A percentile compares a stretch with the other conserved stretches of the same genome.
These are phyloP conservation scores for Synergus laeviventris DNA, from an alignment of 2,888 invertebrate species.

Conservation along the genomic window DNA sequence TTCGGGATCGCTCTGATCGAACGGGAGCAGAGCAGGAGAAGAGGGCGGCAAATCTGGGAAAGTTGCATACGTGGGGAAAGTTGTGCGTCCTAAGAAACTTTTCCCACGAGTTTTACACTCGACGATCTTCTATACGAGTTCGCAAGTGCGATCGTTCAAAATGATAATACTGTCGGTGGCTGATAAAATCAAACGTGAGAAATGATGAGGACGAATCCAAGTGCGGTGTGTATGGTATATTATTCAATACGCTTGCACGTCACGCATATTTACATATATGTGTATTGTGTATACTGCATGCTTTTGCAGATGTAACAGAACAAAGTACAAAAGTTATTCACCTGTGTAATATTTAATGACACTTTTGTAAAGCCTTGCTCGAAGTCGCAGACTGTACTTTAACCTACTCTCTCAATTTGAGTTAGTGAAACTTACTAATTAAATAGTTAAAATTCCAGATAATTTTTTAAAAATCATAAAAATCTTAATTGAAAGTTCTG, in stretches of 20 bases:
- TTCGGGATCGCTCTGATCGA: slow-evolving; percentile 53
- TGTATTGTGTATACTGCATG: background rate
- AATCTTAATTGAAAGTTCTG: too few species aligned
- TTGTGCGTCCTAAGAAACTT: slow-evolving; percentile 63
- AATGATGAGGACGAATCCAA: slow-evolving; percentile 25
- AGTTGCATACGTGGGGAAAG: slow-evolving; percentile 67
- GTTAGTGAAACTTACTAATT: background rate
- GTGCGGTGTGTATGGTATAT: background rate
- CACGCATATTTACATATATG: background rate
- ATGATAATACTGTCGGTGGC: slow-evolving; percentile 49
- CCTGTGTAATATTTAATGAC: slow-evolving; percentile 1
- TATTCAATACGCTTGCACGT: background rate
- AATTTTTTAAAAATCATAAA: too few species aligned
- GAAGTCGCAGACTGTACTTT: slow-evolving; percentile 14
- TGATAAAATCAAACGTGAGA: slow-evolving; percentile 48
- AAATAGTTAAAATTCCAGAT: too few species aligned
- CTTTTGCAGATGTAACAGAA: background rate
- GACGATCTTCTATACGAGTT: slow-evolving; percentile 58
- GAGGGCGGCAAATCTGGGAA: slow-evolving; percentile 61
- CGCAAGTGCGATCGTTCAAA: slow-evolving; percentile 50
- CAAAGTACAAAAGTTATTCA: slow-evolving; percentile 3
- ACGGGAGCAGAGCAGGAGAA: slow-evolving; percentile 55
- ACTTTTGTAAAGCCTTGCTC: slow-evolving; percentile 9
- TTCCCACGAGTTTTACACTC: slow-evolving; percentile 68
- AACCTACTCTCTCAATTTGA: background rate